Conservation (phyloP, 2,888 invertebrate species). For the Dioctria linearis region DNA sequence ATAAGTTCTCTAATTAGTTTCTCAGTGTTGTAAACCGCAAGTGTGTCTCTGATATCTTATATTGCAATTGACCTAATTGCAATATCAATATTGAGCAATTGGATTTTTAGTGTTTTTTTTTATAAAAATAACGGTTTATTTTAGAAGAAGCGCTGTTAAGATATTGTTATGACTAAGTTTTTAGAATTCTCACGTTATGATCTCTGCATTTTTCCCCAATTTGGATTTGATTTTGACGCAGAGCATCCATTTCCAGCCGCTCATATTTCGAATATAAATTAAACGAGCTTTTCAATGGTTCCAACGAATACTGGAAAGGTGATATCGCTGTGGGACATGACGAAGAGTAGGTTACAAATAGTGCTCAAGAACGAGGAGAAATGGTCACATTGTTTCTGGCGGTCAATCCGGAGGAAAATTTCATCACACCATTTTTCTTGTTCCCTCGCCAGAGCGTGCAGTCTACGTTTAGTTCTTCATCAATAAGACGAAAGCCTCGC, state of each 20-base stretch:
- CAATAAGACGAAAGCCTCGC: rapidly evolving
- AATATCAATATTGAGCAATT: too few species aligned
- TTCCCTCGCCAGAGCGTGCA: conserved; percentile 56
- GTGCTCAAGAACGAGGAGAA: conserved; percentile 54
- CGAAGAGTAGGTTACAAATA: too few species aligned
- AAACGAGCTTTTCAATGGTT: conserved; percentile 55
- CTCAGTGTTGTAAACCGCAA: too few species aligned
- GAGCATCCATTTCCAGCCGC: background rate
- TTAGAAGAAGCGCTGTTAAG: too few species aligned
- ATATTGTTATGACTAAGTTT: too few species aligned
- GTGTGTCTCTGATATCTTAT: too few species aligned
- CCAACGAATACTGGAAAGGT: conserved; percentile 50
- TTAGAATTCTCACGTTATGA: too few species aligned
- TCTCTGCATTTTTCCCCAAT: too few species aligned
- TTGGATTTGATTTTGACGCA: conserved; percentile 39
- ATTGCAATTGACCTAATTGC: too few species aligned
- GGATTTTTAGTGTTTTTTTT: too few species aligned
- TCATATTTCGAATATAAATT: conserved; percentile 55
- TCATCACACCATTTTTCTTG: conserved; percentile 56
- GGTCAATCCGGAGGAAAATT: conserved; percentile 49
- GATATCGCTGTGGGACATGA: conserved; percentile 35
- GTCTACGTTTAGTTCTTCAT: conserved; percentile 23
- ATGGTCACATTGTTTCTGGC: conserved; percentile 55
- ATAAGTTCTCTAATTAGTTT: too few species aligned
- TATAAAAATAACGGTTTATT: too few species aligned